Conservation (phyloP, 2,888 invertebrate genomes). For the Drepana falcataria region DNA sequence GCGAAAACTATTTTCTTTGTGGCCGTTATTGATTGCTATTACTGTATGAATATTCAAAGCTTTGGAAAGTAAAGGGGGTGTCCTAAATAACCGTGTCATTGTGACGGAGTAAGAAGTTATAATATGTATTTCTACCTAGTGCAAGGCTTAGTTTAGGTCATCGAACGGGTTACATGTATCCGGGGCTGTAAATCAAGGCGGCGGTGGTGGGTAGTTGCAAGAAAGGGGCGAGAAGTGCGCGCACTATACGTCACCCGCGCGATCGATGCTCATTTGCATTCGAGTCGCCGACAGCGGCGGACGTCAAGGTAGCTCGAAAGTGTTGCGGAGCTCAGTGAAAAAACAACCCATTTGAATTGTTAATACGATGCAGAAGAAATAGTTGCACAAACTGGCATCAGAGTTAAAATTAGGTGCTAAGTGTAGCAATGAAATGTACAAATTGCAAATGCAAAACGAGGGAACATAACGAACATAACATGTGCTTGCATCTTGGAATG, state of each 20-base stretch:
- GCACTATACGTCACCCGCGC: conserved; percentile 65
- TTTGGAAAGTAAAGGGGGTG: conserved; percentile 72
- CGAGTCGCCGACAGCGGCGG: conserved; percentile 58
- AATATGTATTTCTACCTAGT: conserved; percentile 38
- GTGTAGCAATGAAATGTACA: conserved; percentile 51
- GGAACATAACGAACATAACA: conserved; percentile 6
- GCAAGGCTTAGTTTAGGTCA: conserved; percentile 54
- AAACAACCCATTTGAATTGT: conserved; percentile 73
- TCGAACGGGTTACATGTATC: conserved; percentile 64
- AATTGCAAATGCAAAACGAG: conserved; percentile 18
- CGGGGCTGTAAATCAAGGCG: conserved; percentile 73
- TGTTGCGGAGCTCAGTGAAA: conserved; percentile 62
- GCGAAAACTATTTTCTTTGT: conserved; percentile 75
- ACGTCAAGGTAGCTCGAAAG: conserved; percentile 73
- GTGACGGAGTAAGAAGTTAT: conserved; percentile 69
- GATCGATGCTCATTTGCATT: conserved; percentile 77
- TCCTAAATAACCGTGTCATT: conserved; percentile 76
- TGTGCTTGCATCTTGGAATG: background rate
- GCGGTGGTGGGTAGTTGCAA: conserved; percentile 72
- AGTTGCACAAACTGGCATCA: conserved; percentile 63
- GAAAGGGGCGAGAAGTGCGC: conserved; percentile 75
- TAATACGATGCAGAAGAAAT: conserved; percentile 69
- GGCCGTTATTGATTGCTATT: conserved; percentile 75
- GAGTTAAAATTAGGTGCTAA: conserved; percentile 63
- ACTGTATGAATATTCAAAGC: conserved; percentile 76